Base-by-base conservation (phyloP, 2,797 vertebrate genomes). In the Orientallactaga sibirica region DNA sequence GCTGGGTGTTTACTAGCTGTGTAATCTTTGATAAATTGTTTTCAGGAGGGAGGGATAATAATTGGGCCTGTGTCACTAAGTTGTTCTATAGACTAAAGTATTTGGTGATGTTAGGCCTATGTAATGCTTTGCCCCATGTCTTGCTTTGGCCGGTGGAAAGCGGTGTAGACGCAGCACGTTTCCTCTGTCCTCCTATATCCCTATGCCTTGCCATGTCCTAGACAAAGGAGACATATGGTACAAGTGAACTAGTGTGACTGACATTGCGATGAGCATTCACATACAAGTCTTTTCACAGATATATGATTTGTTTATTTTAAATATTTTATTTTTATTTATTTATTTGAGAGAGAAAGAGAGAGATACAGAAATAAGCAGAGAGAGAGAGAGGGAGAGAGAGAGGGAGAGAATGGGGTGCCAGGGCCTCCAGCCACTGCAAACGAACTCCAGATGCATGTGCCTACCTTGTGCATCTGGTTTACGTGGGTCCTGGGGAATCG, bases 281-380 rank as follows among this genome's bases (percentile, higher is more conserved):
- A 20, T 76, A 33, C 11, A 77, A 25, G 22, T 64, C 12, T 71
- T 71, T 88, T 80, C 52, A 14, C 71, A 83, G 58, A 82, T 48
- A 16, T 62, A 74, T 18, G 5, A 18, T 78, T 55, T 16, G 64
- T 83, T 88, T 87, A 19, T 87, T 80, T 91, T 71, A 89, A 84
- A 52, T 66, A 37, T 37, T 37, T 37, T 37, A 37, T 37, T 37
- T 37, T 37, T 37, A 37, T 37, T 37, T 37, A 37, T 37, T 37
- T 37, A 37, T 37, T 37, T 37, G 33, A 37, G 33, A 37, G 33
- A 37, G 33, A 37, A 37, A 37, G 33, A 37, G 33, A 37, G 33
- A 37, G 33, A 37, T 37, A 37, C 33, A 37, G 33, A 37, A 37
- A 37, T 37, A 37, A 37, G 33, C 33, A 37, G 33, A 2, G 2